Evolutionary conservation across 1,140 invertebrate genomes (phyloP).

Genomic region (Trypoxylus dichotomus): DNA sequence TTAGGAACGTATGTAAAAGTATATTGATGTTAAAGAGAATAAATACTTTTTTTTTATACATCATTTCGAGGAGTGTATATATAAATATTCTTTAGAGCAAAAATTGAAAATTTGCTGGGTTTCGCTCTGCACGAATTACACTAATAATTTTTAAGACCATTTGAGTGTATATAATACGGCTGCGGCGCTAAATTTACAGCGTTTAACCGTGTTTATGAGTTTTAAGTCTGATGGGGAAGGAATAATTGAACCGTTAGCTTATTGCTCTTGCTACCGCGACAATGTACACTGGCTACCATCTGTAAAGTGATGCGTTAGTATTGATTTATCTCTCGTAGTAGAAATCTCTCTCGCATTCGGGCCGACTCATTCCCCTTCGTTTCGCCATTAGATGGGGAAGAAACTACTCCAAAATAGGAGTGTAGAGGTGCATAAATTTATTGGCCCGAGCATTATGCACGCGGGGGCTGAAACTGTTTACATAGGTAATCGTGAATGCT

Average conservation of each 20-base stretch:
- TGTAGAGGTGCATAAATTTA: conserved; percentile 21
- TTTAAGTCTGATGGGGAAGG: conserved; percentile 15
- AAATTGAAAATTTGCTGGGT: too few species aligned
- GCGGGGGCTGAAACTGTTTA: conserved; percentile 13
- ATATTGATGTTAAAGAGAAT: too few species aligned
- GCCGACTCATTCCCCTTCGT: background rate
- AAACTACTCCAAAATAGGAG: conserved; percentile 23
- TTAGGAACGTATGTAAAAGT: too few species aligned
- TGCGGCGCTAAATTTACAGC: conserved; percentile 10
- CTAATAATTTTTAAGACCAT: background rate
- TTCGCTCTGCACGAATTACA: background rate
- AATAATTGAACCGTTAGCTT: conserved; percentile 21
- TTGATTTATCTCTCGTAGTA: conserved; percentile 19
- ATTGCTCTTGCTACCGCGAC: conserved; percentile 16
- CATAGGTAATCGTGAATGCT: conserved; percentile 22
- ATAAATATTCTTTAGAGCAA: too few species aligned
- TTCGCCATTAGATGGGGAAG: conserved; percentile 17
- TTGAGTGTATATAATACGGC: background rate
- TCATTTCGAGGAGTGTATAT: too few species aligned
- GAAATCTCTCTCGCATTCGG: background rate
- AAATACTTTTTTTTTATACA: too few species aligned
- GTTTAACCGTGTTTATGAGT: conserved; percentile 15
- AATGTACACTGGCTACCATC: conserved; percentile 22
- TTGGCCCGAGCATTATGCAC: conserved; percentile 9
- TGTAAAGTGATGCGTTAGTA: conserved; percentile 21